A percentile compares a stretch with the other conserved stretches of the same genome.
Conservation (phyloP, 2,797 vertebrate genomes). For the Crenichthys baileyi region DNA sequence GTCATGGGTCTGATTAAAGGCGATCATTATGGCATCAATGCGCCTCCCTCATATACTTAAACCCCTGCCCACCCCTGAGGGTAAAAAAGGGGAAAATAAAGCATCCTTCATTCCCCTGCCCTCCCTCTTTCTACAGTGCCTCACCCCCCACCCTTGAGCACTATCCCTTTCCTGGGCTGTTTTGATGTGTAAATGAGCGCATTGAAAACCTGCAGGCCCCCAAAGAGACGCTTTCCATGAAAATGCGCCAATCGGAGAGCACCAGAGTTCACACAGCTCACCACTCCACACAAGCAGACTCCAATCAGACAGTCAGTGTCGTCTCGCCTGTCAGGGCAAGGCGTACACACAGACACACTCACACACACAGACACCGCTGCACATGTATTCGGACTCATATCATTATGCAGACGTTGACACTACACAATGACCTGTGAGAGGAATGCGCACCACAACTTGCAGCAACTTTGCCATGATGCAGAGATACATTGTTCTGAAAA, state of each 20-base stretch:
- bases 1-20: conserved; percentile 82
- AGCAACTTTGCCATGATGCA: conserved; percentile 23
- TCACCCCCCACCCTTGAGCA: conserved; percentile 71
- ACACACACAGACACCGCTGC: conserved; percentile 20
- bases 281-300: conserved; percentile 65
- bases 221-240: conserved; percentile 87
- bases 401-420: conserved; percentile 45
- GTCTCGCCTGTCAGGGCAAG: conserved; percentile 31
- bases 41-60: conserved; percentile 70
- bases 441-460: conserved; percentile 9
- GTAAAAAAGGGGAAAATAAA: conserved; percentile 78
- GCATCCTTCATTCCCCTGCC: conserved; percentile 83
- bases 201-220: conserved; percentile 85
- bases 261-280: conserved; percentile 77
- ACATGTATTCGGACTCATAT: conserved; percentile 35
- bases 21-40: conserved; percentile 80
- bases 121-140: conserved; percentile 68
- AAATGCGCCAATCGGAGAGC: conserved; percentile 80
- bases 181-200: conserved; percentile 88
- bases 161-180: conserved; percentile 84
- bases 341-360: conserved; percentile 44
- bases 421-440: conserved; percentile 27
- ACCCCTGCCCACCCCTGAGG: conserved; percentile 74
- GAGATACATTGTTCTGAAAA: conserved; percentile 35
- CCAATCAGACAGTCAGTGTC: conserved; percentile 58